A percentile compares a stretch with the other conserved stretches of the same genome.
These are phyloP conservation scores for Syngnathus scovelli DNA, from an alignment of 2,113 vertebrate species.

Conservation along the genomic window DNA sequence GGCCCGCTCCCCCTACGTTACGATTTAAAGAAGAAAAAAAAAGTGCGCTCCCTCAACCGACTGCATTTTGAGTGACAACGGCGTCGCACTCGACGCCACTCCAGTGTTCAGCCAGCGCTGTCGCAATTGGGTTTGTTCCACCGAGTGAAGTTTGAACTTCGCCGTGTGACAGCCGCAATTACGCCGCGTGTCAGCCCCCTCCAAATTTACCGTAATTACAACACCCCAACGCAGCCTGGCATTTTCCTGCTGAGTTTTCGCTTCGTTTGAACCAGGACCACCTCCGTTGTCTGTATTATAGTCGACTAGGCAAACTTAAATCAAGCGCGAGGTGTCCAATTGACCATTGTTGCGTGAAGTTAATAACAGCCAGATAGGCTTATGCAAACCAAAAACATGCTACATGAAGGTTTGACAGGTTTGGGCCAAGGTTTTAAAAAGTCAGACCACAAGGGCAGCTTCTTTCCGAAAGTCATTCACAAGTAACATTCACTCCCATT, in stretches of 20 bases:
- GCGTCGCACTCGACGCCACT: conserved; percentile 54
- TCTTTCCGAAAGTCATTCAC: no score
- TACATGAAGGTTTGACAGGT: no score
- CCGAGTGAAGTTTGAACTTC: conserved; percentile 54
- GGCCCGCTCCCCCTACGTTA: conserved; percentile 52
- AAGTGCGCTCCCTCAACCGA: conserved; percentile 15
- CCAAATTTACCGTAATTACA: conserved; percentile 52
- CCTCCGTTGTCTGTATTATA: neutral
- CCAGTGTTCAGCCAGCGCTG: conserved; percentile 59
- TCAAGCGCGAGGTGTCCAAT: neutral
- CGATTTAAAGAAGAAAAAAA: conserved; percentile 41
- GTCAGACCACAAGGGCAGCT: no score
- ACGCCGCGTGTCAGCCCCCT: conserved; percentile 36
- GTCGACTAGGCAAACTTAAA: neutral
- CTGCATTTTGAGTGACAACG: conserved; percentile 55
- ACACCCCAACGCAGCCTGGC: conserved; percentile 30
- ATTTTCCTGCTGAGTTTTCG: conserved; percentile 36
- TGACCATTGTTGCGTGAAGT: neutral
- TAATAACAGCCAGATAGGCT: neutral
- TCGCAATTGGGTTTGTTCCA: conserved; percentile 67
- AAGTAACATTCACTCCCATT: no score
- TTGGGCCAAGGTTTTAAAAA: neutral
- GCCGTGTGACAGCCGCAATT: conserved; percentile 50
- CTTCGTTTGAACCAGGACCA: conserved; percentile 22
- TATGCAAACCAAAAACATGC: neutral